Evolutionary conservation across 2,797 vertebrate genomes (phyloP), one percentile per base, ranked within the genome.

Genomic region (Galago senegalensis): DNA sequence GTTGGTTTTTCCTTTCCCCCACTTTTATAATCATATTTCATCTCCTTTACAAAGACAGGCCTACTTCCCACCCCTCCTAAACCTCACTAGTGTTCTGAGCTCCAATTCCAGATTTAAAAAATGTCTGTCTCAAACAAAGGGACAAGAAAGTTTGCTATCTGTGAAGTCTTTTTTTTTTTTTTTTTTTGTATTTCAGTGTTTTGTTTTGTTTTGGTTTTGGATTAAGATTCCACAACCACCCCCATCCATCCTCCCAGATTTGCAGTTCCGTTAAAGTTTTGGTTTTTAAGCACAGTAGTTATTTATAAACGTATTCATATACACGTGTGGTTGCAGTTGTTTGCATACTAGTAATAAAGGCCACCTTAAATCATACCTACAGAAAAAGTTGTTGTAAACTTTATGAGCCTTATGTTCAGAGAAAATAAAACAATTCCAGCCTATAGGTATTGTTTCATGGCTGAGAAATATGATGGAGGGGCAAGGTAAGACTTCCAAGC

Each of bases 381-480:
- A 56, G 67, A 73, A 81, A 77, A 77, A 8, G 21, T 11, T 73
- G 31, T 49, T 1, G 43, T n/a, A 18, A 67, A 67, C 65, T 46
- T 46, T 56, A 72, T 67, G 3, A 83, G 17, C 3, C 53, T 94
- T 75, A 34, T 43, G 58, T 72, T 81, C 17, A 58, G 16, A 63
- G 67, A 56, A 63, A 73, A 91, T 80, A 72, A 84, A 87, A 79
- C 34, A 60, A 79, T 85, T 27, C 79, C 60, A 77, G 14, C 85
- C 40, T 72, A 23, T 17, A 73, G 27, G 23, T 80, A 46, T 0
- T 14, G 12, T 63, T 72, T 94, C 34, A 34, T 14, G 14, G 18
- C 46, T 60, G 49, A 81, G 63, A 81, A 86, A 27, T 56, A 34
- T 5, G 60, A 92, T 69, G 29, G 29, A 86, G 23, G 67, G 4